Evolutionary conservation across 1,140 invertebrate genomes (phyloP), one percentile per base, ranked within the genome.

Genomic region (Zaprionus lachaisei): DNA sequence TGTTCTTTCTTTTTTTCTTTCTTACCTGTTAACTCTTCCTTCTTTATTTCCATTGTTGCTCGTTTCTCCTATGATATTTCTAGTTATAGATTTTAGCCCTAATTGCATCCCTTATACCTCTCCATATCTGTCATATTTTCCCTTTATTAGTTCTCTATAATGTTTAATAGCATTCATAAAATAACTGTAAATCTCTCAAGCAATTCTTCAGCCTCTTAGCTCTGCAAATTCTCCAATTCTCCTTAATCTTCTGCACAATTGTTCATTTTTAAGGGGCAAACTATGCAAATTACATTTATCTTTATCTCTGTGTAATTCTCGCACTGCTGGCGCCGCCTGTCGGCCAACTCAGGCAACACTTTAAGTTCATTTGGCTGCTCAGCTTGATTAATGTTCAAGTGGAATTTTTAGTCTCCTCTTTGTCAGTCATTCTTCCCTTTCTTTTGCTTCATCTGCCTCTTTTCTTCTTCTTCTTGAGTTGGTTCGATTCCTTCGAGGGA

Each of bases 231-330:
- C 38, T n/a, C 4, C 4, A 41, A 15, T 41, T 41, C 5, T 34
- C 15, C 15, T 7, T 15, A 5, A 5, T 5, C 38, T 15, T 44
- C 5, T 5, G 1, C 7, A 15, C 15, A 44, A 5, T 41, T 41
- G 14, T 41, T 41, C 38, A 41, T 38, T 41, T 41, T n/a, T 15
- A 15, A n/a, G 15, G 15, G 5, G 15, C 38, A n/a, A 44, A 44
- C 38, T 44, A 37, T 38, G 37, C 14, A 38, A 38, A 38, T 38
- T 38, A 47, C 41, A 15, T 44, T 67, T 57, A 47, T 31, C 22
- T 62, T 67, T 63, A 68, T 34, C 37, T 69, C 12, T n/a, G 47
- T 54, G 57, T 65, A 56, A 77, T 67, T 37, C 71, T 55, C 60
- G 22, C 34, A 14, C 5, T 56, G 51, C 49, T 65, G 68, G 34